Percentiles rank a stretch among this genome's conserved stretches.
These are phyloP conservation scores for Morpho helenor DNA, from an alignment of 2,888 invertebrate species.

Conservation along the genomic window DNA sequence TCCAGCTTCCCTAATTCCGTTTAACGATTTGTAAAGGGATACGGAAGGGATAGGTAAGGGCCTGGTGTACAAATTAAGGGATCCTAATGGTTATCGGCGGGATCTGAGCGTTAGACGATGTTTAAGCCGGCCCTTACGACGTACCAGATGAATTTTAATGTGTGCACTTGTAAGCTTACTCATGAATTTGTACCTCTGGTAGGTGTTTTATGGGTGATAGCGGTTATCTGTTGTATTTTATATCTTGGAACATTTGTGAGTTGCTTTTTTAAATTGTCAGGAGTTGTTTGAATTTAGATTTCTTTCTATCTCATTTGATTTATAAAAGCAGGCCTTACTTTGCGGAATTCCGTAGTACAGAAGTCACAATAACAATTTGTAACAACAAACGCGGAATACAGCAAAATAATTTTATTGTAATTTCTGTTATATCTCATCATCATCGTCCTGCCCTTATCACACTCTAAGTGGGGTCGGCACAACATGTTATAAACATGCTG, in stretches of 20 bases:
- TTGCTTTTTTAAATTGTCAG: constrained; percentile 12
- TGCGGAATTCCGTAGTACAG: too few species aligned
- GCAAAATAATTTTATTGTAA: too few species aligned
- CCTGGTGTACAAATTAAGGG: constrained; percentile 73
- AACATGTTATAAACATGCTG: too few species aligned
- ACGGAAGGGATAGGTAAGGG: constrained; percentile 75
- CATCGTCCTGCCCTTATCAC: too few species aligned
- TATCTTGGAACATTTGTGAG: constrained; percentile 14
- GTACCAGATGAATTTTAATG: constrained; percentile 74
- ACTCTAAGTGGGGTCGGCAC: too few species aligned
- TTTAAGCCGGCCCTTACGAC: constrained; percentile 58
- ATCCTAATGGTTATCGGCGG: constrained; percentile 73
- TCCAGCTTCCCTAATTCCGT: constrained; percentile 45
- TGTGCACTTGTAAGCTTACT: constrained; percentile 31
- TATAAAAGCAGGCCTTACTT: neutral
- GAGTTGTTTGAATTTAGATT: neutral
- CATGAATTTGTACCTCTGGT: constrained; percentile 29
- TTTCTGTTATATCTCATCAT: too few species aligned
- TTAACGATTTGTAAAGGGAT: constrained; percentile 73
- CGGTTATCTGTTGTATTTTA: constrained; percentile 14
- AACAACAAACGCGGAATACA: too few species aligned
- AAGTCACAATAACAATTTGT: too few species aligned
- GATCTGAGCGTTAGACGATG: constrained; percentile 56
- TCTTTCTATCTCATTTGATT: neutral
- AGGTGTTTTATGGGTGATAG: constrained; percentile 21